Conservation (phyloP, 2,797 vertebrate species). For the Periparus ater region DNA sequence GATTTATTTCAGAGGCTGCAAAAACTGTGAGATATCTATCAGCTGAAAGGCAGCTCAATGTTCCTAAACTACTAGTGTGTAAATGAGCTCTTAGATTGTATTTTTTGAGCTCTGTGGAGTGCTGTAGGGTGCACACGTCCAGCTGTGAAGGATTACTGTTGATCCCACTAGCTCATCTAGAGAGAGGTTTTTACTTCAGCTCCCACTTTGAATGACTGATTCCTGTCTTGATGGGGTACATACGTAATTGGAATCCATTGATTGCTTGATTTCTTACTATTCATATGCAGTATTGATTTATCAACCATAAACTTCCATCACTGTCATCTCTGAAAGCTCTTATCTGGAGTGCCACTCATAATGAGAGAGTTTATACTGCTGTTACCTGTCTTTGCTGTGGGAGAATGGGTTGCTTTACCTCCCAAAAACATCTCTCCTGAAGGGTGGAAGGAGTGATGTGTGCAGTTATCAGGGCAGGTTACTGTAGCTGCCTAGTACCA, state of each 20-base stretch:
- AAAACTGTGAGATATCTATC: background rate
- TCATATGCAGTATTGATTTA: background rate
- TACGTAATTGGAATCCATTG: background rate
- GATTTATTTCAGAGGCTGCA: background rate
- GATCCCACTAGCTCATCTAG: background rate
- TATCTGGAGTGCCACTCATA: background rate
- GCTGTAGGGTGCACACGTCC: fast-evolving
- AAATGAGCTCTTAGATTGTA: background rate
- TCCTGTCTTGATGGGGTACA: background rate
- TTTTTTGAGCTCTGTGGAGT: background rate
- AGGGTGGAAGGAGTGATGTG: background rate
- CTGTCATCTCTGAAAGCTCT: background rate
- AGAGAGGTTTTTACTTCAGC: background rate
- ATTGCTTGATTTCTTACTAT: background rate
- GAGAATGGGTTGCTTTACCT: background rate
- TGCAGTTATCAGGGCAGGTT: background rate
- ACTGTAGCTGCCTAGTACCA: background rate
- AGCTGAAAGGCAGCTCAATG: background rate
- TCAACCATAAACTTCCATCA: background rate
- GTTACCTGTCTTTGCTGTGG: background rate
- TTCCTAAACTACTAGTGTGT: background rate
- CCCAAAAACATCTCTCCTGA: background rate
- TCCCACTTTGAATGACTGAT: background rate
- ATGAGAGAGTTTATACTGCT: background rate
- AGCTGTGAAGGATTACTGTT: slow-evolving; percentile 10